Percentiles rank a stretch among this genome's conserved stretches.
phyloP scores from a whole-genome alignment of 2,797 vertebrate species.

The Hippopotamyrus pictus region DNA sequence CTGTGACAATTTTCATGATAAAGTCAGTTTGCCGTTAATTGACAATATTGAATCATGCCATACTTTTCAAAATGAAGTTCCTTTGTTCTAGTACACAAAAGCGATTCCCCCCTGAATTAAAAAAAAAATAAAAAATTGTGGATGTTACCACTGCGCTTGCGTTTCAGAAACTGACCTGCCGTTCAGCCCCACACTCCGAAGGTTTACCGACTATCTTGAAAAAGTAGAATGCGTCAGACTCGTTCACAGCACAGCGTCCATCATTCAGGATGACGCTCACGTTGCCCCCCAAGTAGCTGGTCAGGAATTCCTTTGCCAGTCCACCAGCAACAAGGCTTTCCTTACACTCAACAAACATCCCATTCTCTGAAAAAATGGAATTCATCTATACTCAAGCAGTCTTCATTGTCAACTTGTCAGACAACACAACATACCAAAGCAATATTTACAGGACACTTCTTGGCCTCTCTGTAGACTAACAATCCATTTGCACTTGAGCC shows the following conservation, averaged over 20 bases:
- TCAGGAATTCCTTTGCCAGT: conserved; percentile 52
- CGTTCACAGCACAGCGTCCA: conserved; percentile 44
- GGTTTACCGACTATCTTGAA: conserved; percentile 37
- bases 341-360: conserved; percentile 54
- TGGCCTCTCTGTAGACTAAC: background rate
- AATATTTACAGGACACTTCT: background rate
- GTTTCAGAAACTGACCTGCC: conserved; percentile 38
- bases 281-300: conserved; percentile 31
- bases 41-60: background rate
- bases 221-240: conserved; percentile 40
- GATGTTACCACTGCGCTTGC: background rate
- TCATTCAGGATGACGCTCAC: conserved; percentile 51
- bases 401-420: background rate
- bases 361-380: conserved; percentile 44
- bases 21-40: background rate
- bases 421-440: background rate
- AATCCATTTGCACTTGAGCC: background rate
- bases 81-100: background rate
- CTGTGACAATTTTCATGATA: background rate
- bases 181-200: conserved; percentile 49
- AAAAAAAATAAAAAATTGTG: no score
- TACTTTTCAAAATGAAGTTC: background rate
- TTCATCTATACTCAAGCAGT: background rate
- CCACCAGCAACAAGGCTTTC: conserved; percentile 46
- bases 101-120: background rate